Base-by-base conservation (phyloP, 2,888 invertebrate species). In the Lepidocyrtoides sp. region DNA sequence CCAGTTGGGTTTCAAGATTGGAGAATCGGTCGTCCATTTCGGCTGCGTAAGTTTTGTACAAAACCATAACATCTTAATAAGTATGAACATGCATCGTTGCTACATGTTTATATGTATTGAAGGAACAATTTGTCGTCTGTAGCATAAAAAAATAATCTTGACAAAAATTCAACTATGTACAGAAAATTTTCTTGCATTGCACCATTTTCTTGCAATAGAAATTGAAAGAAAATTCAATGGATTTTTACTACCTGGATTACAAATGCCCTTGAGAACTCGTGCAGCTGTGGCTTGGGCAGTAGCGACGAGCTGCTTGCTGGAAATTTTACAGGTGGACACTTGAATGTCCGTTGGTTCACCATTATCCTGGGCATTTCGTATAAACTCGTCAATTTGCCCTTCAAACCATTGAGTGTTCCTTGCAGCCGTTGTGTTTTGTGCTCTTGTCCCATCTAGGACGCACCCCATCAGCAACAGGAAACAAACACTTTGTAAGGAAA, bases 241-340 rank as follows among this genome's bases (percentile, higher is more conserved):
- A 57, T 23, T 57, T n/a, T 57, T 23, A 2, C 94, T 91, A 95
- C 95, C 93, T 32, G 95, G 94, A 89, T 95, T 95, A 90, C 95
- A 95, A 66, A 95, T 94, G 77, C 95, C 95, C 4, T 95, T 95
- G 0, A 95, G 94, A 12, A 95, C 95, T 77, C 95, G 94, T 2
- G 95, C 95, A 5, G 95, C 95, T 0, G 95, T 95, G 4, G 95
- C 95, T 91, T 95, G 95, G 29, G 95, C 95, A 26, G 95, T 95
- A 0, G 95, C 95, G 2, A 95, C 95, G 14, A 95, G 93, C 91
- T 95, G 95, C 77, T 95, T 95, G 2, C 95, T 95, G 10, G 94
- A 95, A 66, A 95, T 95, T 92, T 94, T 95, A 91, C 95, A 95
- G 12, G 94, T 95, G 1, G 95, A 95, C 57, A 95, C 94, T 81